Conservation (phyloP, 2,797 vertebrate genomes). For the Botia almorhae region DNA sequence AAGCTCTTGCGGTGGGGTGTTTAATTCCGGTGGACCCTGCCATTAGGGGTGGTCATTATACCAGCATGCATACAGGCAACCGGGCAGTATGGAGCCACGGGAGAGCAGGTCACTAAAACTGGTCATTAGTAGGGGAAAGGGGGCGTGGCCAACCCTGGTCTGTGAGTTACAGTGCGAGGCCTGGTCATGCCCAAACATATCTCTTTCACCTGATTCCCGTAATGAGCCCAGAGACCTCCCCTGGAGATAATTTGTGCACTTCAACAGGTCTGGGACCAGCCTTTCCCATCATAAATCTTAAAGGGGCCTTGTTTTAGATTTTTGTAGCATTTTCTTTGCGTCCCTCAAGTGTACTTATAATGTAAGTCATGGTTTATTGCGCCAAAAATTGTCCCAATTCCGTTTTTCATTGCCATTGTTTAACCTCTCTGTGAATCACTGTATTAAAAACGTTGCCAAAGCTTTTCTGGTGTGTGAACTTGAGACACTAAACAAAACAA, state of each 20-base stretch:
- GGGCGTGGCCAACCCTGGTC: neutral
- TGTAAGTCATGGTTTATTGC: neutral
- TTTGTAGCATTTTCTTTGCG: neutral
- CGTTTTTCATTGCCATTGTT: neutral
- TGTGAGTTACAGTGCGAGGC: slow-evolving; percentile 52
- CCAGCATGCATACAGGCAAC: slow-evolving; percentile 62
- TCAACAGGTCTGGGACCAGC: slow-evolving; percentile 4
- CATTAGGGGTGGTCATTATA: slow-evolving; percentile 69
- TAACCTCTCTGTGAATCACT: neutral
- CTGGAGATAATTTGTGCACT: slow-evolving; percentile 14
- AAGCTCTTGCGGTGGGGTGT: slow-evolving; percentile 26
- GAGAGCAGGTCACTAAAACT: slow-evolving; percentile 17
- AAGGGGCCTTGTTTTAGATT: slow-evolving; percentile 3
- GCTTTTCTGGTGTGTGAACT: too few species aligned
- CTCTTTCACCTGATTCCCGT: slow-evolving; percentile 78
- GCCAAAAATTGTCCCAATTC: neutral
- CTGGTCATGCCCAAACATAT: slow-evolving; percentile 63
- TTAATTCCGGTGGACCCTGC: slow-evolving; percentile 44
- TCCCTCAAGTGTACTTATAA: too few species aligned
- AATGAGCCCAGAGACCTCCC: slow-evolving; percentile 71
- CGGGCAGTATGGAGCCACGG: neutral
- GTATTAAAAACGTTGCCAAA: too few species aligned
- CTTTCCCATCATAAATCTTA: slow-evolving; percentile 4
- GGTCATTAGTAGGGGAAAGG: slow-evolving; percentile 16
- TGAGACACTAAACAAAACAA: too few species aligned